These are phyloP conservation scores for Rhinatrema bivittatum DNA, from an alignment of 2,797 vertebrate genomes.

Conservation along the genomic window DNA sequence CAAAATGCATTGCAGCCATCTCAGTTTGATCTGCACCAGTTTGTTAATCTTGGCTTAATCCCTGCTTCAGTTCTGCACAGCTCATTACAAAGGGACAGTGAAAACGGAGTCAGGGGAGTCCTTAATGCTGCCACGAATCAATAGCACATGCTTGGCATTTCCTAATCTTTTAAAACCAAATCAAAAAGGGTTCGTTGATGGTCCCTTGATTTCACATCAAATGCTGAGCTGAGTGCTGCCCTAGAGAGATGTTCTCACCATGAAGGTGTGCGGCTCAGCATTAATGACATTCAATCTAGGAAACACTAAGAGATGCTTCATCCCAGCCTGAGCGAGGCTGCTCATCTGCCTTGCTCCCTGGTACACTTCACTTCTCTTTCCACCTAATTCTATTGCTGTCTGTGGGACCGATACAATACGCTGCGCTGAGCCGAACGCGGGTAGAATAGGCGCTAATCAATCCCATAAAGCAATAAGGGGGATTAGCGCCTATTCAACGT, in stretches of 20 bases:
- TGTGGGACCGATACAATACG: too few species aligned
- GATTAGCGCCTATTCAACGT: too few species aligned
- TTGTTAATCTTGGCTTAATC: slow-evolving; percentile 29
- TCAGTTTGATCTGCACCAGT: slow-evolving; percentile 25
- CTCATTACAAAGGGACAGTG: slow-evolving; percentile 26
- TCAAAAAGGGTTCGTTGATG: slow-evolving; percentile 5
- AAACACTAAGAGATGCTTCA: slow-evolving; percentile 13
- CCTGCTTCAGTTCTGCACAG: slow-evolving; percentile 25
- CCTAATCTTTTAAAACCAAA: slow-evolving; percentile 17
- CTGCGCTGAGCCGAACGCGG: too few species aligned
- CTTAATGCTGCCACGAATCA: slow-evolving; percentile 32
- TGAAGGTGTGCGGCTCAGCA: slow-evolving; percentile 12
- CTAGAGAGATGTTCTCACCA: slow-evolving; percentile 13
- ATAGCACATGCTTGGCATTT: slow-evolving; percentile 21
- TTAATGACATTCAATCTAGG: slow-evolving; percentile 27
- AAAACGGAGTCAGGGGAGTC: slow-evolving; percentile 35
- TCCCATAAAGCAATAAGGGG: too few species aligned
- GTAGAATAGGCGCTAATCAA: too few species aligned
- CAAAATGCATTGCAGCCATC: slow-evolving; percentile 2
- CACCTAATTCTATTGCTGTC: too few species aligned
- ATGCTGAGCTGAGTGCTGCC: slow-evolving; percentile 33
- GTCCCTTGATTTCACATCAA: slow-evolving; percentile 23
- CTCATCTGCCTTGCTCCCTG: too few species aligned
- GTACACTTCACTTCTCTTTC: too few species aligned
- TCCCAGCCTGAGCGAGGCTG: too few species aligned